Evolutionary conservation across 2,888 invertebrate genomes (phyloP).

Genomic region (Phyllotreta striolata): DNA sequence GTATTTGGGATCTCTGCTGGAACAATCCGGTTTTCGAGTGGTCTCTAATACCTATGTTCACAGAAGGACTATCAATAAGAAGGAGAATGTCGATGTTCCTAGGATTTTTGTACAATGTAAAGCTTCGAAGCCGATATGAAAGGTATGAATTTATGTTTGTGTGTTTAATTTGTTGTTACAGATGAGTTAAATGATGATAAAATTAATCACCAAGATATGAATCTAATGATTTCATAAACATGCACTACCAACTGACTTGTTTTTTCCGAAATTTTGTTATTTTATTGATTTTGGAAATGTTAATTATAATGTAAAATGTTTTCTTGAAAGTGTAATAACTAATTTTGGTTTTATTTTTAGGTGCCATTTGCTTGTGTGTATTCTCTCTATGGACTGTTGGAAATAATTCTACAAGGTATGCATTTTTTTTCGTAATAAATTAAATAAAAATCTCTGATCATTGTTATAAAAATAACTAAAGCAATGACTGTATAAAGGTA

Average conservation of each 20-base stretch:
- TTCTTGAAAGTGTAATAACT: no score
- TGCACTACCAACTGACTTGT: conserved; percentile 36
- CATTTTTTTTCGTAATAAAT: not conserved
- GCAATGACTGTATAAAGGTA: not conserved
- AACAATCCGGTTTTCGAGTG: conserved; percentile 74
- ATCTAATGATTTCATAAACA: conserved; percentile 26
- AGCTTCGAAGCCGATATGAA: conserved; percentile 61
- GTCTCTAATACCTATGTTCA: conserved; percentile 80
- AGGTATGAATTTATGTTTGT: conserved; percentile 9
- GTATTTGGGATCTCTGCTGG: conserved; percentile 72
- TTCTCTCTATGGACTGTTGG: conserved; percentile 4
- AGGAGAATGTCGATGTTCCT: conserved; percentile 90
- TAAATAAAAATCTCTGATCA: not conserved
- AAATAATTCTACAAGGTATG: conserved; percentile 8
- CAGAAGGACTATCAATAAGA: conserved; percentile 88
- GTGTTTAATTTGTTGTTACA: conserved; percentile 3
- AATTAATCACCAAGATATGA: conserved; percentile 30
- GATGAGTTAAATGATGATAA: conserved; percentile 32
- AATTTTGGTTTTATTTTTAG: no score
- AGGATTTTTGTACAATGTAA: conserved; percentile 94
- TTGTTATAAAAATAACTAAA: no score
- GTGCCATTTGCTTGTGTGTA: no score
- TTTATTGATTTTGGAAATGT: not conserved
- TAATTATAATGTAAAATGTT: not conserved
- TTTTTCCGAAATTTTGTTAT: no score